A percentile compares a stretch with the other conserved stretches of the same genome.
phyloP scores from a whole-genome alignment of 2,888 invertebrate genomes.

The Hylaea fasciaria region DNA sequence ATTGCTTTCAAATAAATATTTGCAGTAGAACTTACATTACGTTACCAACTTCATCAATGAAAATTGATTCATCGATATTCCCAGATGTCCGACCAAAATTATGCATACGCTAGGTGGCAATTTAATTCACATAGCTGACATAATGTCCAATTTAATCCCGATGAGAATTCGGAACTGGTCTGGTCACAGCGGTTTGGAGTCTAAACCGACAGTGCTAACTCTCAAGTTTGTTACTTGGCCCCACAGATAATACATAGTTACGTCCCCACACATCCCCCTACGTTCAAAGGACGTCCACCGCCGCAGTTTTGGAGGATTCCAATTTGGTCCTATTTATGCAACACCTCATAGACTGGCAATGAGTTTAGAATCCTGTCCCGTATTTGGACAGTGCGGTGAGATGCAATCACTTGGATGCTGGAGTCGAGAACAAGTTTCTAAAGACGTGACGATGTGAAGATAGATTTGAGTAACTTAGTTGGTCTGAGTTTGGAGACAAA shows the following conservation, averaged over 20 bases:
- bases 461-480: constrained; percentile 22
- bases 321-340: constrained; percentile 75
- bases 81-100: constrained; percentile 37
- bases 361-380: constrained; percentile 32
- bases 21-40: background rate
- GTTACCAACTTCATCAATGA: constrained; percentile 32
- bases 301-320: constrained; percentile 66
- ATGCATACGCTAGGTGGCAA: constrained; percentile 50
- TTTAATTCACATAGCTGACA: constrained; percentile 63
- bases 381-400: constrained; percentile 37
- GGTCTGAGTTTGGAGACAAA: constrained; percentile 17
- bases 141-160: constrained; percentile 70
- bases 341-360: constrained; percentile 58
- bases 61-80: constrained; percentile 43
- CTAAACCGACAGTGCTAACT: constrained; percentile 70
- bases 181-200: constrained; percentile 56
- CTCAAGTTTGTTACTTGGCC: constrained; percentile 75
- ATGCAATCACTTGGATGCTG: constrained; percentile 38
- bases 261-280: constrained; percentile 50
- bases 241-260: constrained; percentile 19
- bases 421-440: constrained; percentile 28
- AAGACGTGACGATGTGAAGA: constrained; percentile 29
- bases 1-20: background rate
- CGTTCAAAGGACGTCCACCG: constrained; percentile 65
- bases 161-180: constrained; percentile 62